Percentiles rank a stretch among this genome's conserved stretches.
phyloP scores from a whole-genome alignment of 1,140 invertebrate genomes.

The Drosophila prosaltans region DNA sequence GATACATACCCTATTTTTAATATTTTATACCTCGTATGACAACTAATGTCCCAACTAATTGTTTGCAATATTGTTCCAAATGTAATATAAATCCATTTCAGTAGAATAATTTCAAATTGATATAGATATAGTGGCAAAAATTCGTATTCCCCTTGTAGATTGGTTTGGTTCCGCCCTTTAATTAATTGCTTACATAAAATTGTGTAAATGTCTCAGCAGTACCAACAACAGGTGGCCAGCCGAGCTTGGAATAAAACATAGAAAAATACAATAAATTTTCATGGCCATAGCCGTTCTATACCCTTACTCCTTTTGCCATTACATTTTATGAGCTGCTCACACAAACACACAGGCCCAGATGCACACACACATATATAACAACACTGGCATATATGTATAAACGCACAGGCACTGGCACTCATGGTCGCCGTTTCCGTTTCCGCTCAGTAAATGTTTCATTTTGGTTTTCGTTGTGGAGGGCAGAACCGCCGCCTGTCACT shows the following conservation, averaged over 20 bases:
- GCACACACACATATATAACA: constrained; percentile 3
- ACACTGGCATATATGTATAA: not conserved
- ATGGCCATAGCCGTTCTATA: constrained; percentile 3
- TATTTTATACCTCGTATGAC: too few species aligned
- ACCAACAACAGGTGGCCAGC: constrained; percentile 40
- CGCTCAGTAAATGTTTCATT: constrained; percentile 77
- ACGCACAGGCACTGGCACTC: constrained; percentile 25
- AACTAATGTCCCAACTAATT: too few species aligned
- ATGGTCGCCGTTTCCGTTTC: constrained; percentile 69
- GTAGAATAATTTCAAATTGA: too few species aligned
- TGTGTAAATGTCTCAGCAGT: not conserved
- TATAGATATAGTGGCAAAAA: too few species aligned
- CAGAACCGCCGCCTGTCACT: constrained; percentile 55
- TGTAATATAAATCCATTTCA: too few species aligned
- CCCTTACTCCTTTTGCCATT: constrained; percentile 31
- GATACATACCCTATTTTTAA: too few species aligned
- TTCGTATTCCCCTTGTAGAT: not conserved
- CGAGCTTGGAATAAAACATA: not conserved
- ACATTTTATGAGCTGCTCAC: constrained; percentile 60
- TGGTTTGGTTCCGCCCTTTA: not conserved
- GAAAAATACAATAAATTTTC: constrained; percentile 37
- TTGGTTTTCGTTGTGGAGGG: constrained; percentile 43
- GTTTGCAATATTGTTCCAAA: too few species aligned
- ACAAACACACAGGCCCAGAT: constrained; percentile 32
- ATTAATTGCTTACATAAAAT: constrained; percentile 5